phyloP scores from a whole-genome alignment of 2,113 vertebrate species.

The Hypanus sabinus region DNA sequence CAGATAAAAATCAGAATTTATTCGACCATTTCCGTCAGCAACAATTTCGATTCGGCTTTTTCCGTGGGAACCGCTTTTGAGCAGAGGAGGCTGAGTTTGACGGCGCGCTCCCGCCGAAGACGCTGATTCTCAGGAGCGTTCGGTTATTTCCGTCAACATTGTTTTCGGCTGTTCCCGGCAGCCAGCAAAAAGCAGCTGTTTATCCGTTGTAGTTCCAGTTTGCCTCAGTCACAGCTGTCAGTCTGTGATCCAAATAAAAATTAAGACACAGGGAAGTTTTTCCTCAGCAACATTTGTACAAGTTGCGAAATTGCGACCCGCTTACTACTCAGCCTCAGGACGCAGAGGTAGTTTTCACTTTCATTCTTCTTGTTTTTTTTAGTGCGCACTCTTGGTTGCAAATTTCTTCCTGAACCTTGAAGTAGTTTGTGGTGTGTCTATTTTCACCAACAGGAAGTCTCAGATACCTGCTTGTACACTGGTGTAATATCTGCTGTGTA shows the following conservation, averaged over 20 bases:
- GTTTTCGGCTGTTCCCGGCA: neutral
- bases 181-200: neutral
- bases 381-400: neutral
- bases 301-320: neutral
- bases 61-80: neutral
- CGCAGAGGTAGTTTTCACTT: slow-evolving; percentile 23
- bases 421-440: neutral
- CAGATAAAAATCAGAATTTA: slow-evolving; percentile 20
- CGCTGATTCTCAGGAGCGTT: neutral
- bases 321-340: slow-evolving; percentile 23
- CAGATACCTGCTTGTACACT: neutral
- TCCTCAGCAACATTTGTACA: slow-evolving; percentile 14
- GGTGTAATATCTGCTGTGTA: neutral
- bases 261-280: neutral
- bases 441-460: slow-evolving; percentile 6
- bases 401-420: slow-evolving; percentile 22
- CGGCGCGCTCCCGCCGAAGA: neutral
- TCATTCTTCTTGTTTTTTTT: neutral
- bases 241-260: neutral
- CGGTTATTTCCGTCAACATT: neutral
- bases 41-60: neutral
- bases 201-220: neutral
- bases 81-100: neutral
- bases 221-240: neutral
- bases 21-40: slow-evolving; percentile 9